Evolutionary conservation across 2,888 invertebrate genomes (phyloP).

Genomic region (Chrysolina haemoptera): DNA sequence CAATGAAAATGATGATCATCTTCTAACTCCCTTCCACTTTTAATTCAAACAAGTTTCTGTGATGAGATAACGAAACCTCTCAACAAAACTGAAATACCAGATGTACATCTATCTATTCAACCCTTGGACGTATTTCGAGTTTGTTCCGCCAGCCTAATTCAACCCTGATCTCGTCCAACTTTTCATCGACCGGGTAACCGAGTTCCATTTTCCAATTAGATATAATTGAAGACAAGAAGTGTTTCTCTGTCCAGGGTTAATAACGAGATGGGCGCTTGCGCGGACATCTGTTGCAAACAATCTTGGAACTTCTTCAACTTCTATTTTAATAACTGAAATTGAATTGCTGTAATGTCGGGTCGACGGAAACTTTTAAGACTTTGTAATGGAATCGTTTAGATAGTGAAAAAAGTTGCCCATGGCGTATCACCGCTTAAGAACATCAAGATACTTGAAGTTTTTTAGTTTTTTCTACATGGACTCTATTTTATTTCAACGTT

Average conservation of each 20-base stretch:
- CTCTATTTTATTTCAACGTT: too few species aligned
- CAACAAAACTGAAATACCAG: too few species aligned
- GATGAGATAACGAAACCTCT: too few species aligned
- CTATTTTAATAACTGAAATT: constrained; percentile 16
- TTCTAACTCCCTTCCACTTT: too few species aligned
- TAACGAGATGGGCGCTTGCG: background rate
- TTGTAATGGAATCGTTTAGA: constrained; percentile 4
- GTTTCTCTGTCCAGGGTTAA: constrained; percentile 30
- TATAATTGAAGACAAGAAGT: constrained; percentile 60
- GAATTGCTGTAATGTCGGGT: background rate
- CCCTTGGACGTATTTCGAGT: background rate
- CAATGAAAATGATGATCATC: too few species aligned
- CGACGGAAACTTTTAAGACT: constrained; percentile 3
- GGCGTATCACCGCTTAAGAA: background rate
- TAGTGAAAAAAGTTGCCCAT: background rate
- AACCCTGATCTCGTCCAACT: constrained; percentile 69
- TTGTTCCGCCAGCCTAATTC: constrained; percentile 29
- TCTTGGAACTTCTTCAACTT: constrained; percentile 6
- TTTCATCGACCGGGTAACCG: constrained; percentile 68
- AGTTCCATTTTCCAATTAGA: constrained; percentile 66
- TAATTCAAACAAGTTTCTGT: too few species aligned
- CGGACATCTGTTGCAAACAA: constrained; percentile 12
- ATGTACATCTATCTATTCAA: too few species aligned
- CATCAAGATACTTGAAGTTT: background rate
- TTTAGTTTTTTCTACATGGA: background rate